phyloP scores from a whole-genome alignment of 2,113 vertebrate genomes.

The Aegypius monachus region DNA sequence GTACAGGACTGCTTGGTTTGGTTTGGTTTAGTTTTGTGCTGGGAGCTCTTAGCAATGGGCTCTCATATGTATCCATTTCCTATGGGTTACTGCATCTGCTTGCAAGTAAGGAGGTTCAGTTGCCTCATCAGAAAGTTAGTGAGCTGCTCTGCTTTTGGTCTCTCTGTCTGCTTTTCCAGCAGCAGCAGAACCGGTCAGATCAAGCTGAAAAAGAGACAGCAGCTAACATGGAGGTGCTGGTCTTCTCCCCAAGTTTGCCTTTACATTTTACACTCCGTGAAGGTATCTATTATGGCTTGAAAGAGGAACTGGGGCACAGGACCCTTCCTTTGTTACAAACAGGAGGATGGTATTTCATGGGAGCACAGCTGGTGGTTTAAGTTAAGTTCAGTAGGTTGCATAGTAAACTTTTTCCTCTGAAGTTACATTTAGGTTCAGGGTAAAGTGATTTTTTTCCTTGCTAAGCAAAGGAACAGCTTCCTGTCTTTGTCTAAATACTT shows the following conservation, averaged over 20 bases:
- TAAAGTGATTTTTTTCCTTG: neutral
- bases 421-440: neutral
- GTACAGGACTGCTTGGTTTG: neutral
- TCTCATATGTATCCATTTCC: neutral
- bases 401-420: neutral
- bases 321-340: neutral
- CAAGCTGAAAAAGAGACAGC: neutral
- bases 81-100: neutral
- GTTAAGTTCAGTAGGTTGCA: neutral
- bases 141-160: neutral
- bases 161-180: neutral
- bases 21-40: constrained; percentile 22
- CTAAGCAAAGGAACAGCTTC: neutral
- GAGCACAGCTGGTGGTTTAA: neutral
- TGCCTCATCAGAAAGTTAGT: neutral
- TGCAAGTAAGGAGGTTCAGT: neutral
- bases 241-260: neutral
- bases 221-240: neutral
- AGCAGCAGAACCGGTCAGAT: neutral
- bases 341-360: neutral
- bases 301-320: neutral
- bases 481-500: neutral
- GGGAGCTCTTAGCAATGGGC: neutral
- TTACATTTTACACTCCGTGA: neutral
- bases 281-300: neutral